phyloP scores from a whole-genome alignment of 2,888 invertebrate genomes.

The Drosophila hamatofila region DNA sequence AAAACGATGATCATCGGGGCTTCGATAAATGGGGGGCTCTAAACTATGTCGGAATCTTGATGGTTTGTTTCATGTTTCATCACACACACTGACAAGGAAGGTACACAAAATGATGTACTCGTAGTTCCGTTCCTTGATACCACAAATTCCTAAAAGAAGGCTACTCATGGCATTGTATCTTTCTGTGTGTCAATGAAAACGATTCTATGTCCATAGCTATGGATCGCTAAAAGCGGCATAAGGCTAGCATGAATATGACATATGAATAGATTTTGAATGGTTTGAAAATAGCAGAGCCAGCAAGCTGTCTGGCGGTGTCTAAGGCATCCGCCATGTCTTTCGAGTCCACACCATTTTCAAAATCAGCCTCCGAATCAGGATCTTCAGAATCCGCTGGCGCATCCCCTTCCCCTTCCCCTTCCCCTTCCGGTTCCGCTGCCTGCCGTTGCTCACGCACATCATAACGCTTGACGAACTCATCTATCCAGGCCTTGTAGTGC shows the following conservation, averaged over 20 bases:
- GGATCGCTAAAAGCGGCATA: neutral
- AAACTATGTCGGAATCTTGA: neutral
- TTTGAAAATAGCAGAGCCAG: fast-evolving
- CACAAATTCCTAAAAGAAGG: neutral
- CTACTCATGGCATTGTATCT: neutral
- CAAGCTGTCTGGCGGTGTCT: fast-evolving
- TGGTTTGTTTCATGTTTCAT: neutral
- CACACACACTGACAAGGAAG: neutral
- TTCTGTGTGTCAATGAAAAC: neutral
- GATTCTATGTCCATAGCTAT: no score
- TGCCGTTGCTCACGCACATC: neutral
- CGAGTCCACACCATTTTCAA: no score
- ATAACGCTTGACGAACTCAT: neutral
- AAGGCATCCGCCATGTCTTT: no score
- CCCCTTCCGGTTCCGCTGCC: fast-evolving
- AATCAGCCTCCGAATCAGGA: fast-evolving
- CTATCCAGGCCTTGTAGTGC: slow-evolving; percentile 59
- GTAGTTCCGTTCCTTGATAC: no score
- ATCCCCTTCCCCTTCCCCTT: fast-evolving
- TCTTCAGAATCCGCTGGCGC: neutral
- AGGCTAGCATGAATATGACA: neutral
- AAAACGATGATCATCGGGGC: neutral
- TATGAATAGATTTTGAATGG: neutral
- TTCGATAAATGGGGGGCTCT: neutral
- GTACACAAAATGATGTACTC: neutral